Evolutionary conservation across 2,113 vertebrate species (phyloP), one percentile per base, ranked within the genome.

Genomic region (Platysteira castanea): DNA sequence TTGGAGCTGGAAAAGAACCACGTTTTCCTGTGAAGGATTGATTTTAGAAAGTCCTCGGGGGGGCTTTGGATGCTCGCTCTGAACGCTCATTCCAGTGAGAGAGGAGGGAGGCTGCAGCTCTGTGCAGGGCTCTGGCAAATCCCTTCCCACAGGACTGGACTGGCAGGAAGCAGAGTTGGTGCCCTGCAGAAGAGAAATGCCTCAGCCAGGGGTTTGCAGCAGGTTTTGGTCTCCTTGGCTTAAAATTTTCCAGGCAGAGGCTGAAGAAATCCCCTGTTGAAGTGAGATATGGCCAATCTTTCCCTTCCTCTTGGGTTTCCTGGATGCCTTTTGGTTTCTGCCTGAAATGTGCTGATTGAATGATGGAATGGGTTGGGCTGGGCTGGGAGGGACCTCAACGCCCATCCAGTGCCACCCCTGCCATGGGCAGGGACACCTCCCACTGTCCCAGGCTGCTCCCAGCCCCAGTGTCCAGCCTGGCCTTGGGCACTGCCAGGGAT

Each of bases 301-400:
- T 41, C 21, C 17, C 6, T 49, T 76, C 35, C 24, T 14, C 33
- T 7, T 13, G 39, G 35, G 8, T 30, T 69, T 49, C 54, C 56
- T 42, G 31, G 13, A 37, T 27, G 27, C 15, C 11, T 49, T 37
- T 18, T 0, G 1, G 2, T 27, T 44, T 27, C 59, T 64, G n/a
- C 17, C 39, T 12, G 35, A 89, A 84, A 37, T 7, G 35, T 20
- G 13, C 21, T 11, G 67, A 37, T 35, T 12, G 49, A 42, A 33
- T 21, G 21, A 0, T 2, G 8, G 57, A 15, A 31, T 27, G 21
- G 11, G 11, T 7, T 71, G n/a, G n/a, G n/a, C n/a, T 49, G 76
- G 67, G 14, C 0, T 15, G 20, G 44, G 0, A 54, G 20, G 8
- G 50, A 31, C 26, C 59, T 0, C 0, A 73, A 1, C 35, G 0